These are phyloP conservation scores for Coelopa pilipes DNA, from an alignment of 2,888 invertebrate species.

Conservation along the genomic window DNA sequence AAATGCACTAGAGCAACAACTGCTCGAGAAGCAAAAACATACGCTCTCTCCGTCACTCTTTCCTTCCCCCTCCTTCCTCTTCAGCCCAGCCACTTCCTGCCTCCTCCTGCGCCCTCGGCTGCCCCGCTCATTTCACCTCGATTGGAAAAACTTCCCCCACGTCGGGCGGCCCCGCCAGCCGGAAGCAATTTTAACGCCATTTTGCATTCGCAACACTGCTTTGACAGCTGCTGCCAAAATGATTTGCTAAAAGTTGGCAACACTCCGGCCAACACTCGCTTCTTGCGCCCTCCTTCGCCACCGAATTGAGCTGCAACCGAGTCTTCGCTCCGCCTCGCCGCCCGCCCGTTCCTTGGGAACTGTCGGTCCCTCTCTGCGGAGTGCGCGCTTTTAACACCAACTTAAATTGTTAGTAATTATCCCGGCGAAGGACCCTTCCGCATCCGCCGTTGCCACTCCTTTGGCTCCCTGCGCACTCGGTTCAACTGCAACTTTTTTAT, in stretches of 20 bases:
- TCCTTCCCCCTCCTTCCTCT: neutral
- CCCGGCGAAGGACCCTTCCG: slow-evolving; percentile 6
- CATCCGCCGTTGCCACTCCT: slow-evolving; percentile 31
- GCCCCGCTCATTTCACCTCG: neutral
- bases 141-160: neutral
- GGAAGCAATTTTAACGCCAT: slow-evolving; percentile 53
- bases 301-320: neutral
- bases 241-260: slow-evolving; percentile 11
- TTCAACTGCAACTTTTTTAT: neutral
- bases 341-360: neutral
- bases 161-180: neutral
- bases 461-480: slow-evolving; percentile 19
- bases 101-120: neutral
- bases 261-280: neutral
- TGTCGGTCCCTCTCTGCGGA: no score
- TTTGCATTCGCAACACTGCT: slow-evolving; percentile 40
- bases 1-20: neutral
- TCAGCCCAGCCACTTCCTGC: neutral
- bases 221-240: slow-evolving; percentile 19
- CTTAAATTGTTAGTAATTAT: slow-evolving; percentile 20
- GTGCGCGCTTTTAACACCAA: neutral
- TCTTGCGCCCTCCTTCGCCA: neutral
- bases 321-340: neutral
- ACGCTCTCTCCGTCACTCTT: no score
- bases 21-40: no score